Percentiles rank a stretch among this genome's conserved stretches.
Evolutionary conservation across 2,113 vertebrate genomes (phyloP).

Genomic region (Epinephelus lanceolatus): DNA sequence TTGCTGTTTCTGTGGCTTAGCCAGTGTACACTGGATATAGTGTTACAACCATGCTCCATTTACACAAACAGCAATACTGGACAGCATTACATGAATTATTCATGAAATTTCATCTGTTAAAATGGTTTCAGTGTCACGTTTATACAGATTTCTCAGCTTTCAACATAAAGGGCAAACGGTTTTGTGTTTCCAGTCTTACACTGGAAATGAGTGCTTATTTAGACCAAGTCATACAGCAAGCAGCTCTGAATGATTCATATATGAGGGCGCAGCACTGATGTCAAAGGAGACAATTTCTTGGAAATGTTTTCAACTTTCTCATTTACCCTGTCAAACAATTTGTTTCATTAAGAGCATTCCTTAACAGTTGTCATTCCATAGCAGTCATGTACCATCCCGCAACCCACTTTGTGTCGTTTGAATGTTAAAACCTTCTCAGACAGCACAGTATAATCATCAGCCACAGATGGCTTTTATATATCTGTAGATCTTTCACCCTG

Average conservation of each 20-base stretch:
- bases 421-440: slow-evolving; percentile 25
- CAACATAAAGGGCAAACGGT: background rate
- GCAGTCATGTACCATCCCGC: slow-evolving; percentile 7
- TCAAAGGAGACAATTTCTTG: background rate
- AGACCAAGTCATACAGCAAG: slow-evolving; percentile 14
- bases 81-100: too few relatives aligned
- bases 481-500: slow-evolving; percentile 41
- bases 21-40: background rate
- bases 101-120: background rate
- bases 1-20: background rate
- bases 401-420: slow-evolving; percentile 12
- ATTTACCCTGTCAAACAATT: background rate
- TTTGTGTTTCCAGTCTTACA: too few relatives aligned
- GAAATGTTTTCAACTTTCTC: slow-evolving; percentile 7
- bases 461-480: slow-evolving; percentile 58
- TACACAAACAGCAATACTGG: background rate
- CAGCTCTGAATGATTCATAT: background rate
- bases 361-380: slow-evolving; percentile 8
- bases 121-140: background rate
- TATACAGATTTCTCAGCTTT: background rate
- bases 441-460: background rate
- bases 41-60: background rate
- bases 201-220: background rate
- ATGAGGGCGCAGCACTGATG: background rate
- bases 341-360: slow-evolving; percentile 10